Evolutionary conservation across 2,888 invertebrate species (phyloP), one percentile per base, ranked within the genome.

Genomic region (Melinaea menophilus): DNA sequence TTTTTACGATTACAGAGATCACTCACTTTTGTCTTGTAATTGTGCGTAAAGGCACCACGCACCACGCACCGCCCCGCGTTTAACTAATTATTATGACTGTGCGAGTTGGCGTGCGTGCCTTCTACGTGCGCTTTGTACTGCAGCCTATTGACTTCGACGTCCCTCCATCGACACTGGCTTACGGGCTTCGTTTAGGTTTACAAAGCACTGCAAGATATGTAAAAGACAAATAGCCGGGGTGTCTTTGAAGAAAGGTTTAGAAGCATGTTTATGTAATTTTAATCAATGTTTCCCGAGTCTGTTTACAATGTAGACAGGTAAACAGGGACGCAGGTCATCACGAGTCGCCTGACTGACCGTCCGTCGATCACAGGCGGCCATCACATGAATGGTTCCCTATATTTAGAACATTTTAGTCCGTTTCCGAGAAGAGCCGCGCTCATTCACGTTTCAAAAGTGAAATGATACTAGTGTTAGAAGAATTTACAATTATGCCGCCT

Each of bases 371-470:
- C 46, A 56, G 62, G 54, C 60, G 41, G 37, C 56, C 58, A 64
- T 22, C 60, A 64, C 56, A 62, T 64, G 62, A 62, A 64, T 64
- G 66, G 60, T 31, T 48, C 9, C 41, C 62, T 67, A 67, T 65
- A 65, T 65, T 61, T 67, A 67, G 66, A 51, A 22, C 31, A 51
- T 51, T n/a, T 51, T 51, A 51, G 51, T 31, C 7, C 46, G 34
- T 58, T 58, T 55, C 59, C 34, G 54, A 54, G 55, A 64, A 58
- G 56, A 56, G 61, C 47, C 45, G 47, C 22, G 13, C 13, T 55
- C 63, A 64, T 57, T 61, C 61, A 58, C 54, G 45, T 51, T 31
- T 51, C 51, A 31, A 22, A 41, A 3, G 41, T 9, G 9, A 51
- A 31, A 31, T 31, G 31, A 51, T 51, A 41, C 9, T 41, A 41